These are phyloP conservation scores for Uropetala carovei DNA, from an alignment of 2,888 invertebrate species.

Conservation along the genomic window DNA sequence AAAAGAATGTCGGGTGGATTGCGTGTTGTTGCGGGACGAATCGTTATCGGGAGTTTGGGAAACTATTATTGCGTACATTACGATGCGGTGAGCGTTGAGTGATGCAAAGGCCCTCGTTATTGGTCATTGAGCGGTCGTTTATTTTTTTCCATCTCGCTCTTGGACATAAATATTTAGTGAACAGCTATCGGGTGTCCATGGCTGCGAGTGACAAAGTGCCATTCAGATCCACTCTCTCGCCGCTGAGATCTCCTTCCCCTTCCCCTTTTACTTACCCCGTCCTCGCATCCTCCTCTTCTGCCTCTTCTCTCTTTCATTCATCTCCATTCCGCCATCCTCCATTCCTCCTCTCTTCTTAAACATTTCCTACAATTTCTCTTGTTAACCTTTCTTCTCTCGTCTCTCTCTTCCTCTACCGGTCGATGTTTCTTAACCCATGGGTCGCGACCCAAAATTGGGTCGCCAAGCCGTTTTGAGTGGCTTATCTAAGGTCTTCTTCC, in stretches of 20 bases:
- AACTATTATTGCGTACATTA: slow-evolving; percentile 17
- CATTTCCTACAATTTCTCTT: no score
- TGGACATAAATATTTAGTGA: slow-evolving; percentile 18
- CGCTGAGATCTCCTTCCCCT: neutral
- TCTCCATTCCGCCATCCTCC: no score
- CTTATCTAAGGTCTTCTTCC: no score
- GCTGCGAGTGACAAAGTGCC: slow-evolving; percentile 14
- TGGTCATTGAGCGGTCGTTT: neutral
- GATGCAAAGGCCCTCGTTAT: slow-evolving; percentile 9
- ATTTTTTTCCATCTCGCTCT: neutral
- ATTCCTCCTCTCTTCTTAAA: no score
- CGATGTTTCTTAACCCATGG: no score
- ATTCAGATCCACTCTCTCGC: slow-evolving; percentile 13
- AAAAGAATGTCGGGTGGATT: neutral
- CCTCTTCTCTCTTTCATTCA: no score
- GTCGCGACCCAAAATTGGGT: no score
- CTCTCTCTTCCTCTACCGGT: no score
- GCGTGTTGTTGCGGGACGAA: neutral
- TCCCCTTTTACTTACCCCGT: neutral
- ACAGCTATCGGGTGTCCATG: neutral
- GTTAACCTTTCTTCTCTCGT: no score
- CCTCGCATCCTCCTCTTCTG: no score
- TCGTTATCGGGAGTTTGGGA: slow-evolving; percentile 29
- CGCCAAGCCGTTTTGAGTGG: no score
- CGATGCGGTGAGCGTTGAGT: neutral